phyloP scores from a whole-genome alignment of 2,797 vertebrate species.

The Platyrinchus mystaceus region DNA sequence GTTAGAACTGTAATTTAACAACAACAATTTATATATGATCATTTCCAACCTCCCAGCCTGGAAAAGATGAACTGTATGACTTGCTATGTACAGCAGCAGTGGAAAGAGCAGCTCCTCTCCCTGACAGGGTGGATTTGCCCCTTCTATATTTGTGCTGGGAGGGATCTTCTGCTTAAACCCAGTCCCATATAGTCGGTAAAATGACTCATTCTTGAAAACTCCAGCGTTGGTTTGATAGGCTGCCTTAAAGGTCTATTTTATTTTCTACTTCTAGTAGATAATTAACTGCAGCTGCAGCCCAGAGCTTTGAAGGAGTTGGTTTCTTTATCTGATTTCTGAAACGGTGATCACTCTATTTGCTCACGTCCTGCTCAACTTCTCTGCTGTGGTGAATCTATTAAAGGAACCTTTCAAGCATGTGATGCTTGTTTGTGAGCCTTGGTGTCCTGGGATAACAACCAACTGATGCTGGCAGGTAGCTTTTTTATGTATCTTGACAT shows the following conservation, averaged over 20 bases:
- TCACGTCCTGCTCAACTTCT: neutral
- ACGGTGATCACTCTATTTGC: neutral
- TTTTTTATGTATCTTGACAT: neutral
- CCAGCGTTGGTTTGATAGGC: neutral
- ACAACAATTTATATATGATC: neutral
- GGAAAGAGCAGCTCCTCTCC: neutral
- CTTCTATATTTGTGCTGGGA: neutral
- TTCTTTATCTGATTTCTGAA: neutral
- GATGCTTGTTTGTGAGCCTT: neutral
- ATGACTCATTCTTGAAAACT: neutral
- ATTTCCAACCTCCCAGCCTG: neutral
- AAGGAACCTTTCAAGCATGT: neutral
- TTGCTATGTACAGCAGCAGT: rapidly evolving
- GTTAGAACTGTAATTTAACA: neutral
- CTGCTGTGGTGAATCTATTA: neutral
- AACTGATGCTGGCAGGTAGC: neutral
- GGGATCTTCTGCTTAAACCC: neutral
- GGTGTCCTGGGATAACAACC: neutral
- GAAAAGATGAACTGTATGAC: neutral
- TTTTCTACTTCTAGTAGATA: neutral
- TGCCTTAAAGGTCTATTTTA: neutral
- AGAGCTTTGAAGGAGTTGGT: neutral
- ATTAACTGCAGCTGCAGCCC: neutral
- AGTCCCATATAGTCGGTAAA: neutral
- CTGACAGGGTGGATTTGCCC: neutral